Conservation (phyloP, 2,113 vertebrate genomes). For the Pedetes capensis region DNA sequence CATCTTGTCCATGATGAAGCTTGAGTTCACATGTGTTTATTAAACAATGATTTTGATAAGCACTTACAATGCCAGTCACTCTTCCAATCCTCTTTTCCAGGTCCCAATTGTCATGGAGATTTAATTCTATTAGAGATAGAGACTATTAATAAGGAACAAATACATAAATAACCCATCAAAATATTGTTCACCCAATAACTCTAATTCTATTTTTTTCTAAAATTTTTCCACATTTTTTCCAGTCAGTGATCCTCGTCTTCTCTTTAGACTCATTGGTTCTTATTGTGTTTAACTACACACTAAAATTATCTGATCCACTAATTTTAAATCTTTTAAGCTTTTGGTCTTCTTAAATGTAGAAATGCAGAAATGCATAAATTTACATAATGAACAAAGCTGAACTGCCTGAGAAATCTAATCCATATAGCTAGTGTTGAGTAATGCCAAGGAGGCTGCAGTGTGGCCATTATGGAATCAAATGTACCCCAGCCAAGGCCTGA, state of each 20-base stretch:
- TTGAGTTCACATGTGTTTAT: background rate
- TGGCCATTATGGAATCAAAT: background rate
- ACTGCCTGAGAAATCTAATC: conserved; percentile 4
- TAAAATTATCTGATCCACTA: background rate
- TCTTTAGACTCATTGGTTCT: background rate
- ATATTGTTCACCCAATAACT: background rate
- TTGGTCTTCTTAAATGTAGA: background rate
- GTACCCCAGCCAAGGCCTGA: background rate
- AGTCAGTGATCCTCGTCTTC: background rate
- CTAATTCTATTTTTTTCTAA: background rate
- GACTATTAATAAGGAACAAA: background rate
- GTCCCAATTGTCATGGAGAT: background rate
- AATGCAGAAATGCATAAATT: background rate
- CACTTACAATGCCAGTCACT: background rate
- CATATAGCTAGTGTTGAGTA: background rate
- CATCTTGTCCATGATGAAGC: background rate
- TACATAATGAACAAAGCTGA: background rate
- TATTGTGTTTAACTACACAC: background rate
- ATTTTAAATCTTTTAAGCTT: conserved; percentile 1
- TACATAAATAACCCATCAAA: background rate
- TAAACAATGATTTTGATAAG: background rate
- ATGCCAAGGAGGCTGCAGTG: background rate
- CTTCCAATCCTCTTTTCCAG: background rate
- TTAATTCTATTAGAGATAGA: background rate
- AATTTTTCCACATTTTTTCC: background rate